Conservation (phyloP, 2,113 vertebrate genomes). For the Zapus hudsonius region DNA sequence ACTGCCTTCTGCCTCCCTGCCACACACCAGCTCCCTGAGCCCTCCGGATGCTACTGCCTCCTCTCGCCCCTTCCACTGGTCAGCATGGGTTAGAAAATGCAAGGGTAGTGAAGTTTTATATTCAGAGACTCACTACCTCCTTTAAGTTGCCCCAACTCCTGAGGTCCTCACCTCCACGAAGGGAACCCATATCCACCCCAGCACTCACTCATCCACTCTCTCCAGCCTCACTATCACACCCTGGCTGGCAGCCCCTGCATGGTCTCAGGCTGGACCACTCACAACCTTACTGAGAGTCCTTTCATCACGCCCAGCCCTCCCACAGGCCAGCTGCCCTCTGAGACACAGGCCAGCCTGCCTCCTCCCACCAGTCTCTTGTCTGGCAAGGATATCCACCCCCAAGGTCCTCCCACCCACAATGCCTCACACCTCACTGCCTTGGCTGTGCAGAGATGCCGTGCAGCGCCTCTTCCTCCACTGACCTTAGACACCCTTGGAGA, state of each 20-base stretch:
- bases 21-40: neutral
- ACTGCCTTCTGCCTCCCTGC: neutral
- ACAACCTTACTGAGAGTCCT: neutral
- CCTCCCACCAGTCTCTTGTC: neutral
- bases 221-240: neutral
- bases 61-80: neutral
- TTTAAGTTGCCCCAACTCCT: neutral
- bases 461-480: neutral
- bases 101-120: neutral
- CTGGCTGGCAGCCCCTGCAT: neutral
- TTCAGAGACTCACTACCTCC: neutral
- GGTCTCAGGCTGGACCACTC: neutral
- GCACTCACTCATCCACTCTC: neutral
- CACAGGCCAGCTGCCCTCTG: neutral
- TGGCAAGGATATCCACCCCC: neutral
- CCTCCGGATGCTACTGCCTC: neutral
- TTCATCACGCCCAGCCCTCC: neutral
- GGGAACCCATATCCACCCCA: neutral
- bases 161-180: neutral
- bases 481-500: neutral
- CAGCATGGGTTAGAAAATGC: neutral
- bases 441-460: rapidly evolving
- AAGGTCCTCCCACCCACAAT: neutral
- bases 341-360: neutral
- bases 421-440: neutral